A percentile compares a stretch with the other conserved stretches of the same genome.
Conservation (phyloP, 2,888 invertebrate genomes). For the Rhaphigaster nebulosa region DNA sequence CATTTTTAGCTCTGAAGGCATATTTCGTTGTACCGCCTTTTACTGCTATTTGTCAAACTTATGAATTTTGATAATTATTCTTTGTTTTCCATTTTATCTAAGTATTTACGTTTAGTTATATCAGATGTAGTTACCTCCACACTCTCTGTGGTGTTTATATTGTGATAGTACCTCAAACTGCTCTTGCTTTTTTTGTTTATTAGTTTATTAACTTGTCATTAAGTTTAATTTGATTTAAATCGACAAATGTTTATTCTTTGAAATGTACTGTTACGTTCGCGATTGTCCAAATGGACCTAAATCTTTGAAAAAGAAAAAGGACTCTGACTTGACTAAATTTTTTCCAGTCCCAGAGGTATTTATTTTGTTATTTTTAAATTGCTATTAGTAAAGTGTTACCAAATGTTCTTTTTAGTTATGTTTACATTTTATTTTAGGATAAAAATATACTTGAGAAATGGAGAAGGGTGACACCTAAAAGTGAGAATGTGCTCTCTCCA, state of each 20-base stretch:
- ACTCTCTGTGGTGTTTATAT: neutral
- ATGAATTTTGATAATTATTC: neutral
- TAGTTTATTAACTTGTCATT: neutral
- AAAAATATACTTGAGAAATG: constrained; percentile 17
- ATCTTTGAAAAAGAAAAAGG: constrained; percentile 21
- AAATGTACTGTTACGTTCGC: constrained; percentile 53
- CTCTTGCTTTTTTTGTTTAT: neutral
- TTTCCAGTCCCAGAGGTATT: constrained; percentile 50
- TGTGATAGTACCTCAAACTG: neutral
- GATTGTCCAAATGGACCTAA: constrained; percentile 45
- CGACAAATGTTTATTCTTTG: neutral
- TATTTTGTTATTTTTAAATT: neutral
- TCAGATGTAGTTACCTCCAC: neutral
- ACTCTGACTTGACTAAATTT: neutral
- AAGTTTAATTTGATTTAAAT: neutral
- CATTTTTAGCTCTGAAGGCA: constrained; percentile 34
- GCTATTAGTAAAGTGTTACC: neutral
- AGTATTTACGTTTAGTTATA: neutral
- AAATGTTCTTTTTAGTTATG: neutral
- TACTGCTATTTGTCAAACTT: neutral
- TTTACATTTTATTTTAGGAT: constrained; percentile 37
- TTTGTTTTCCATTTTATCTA: neutral
- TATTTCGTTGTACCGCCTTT: constrained; percentile 5
- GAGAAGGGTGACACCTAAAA: constrained; percentile 16
- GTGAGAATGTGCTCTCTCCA: neutral